Conservation (phyloP, 2,113 vertebrate species). For the Alosa alosa region DNA sequence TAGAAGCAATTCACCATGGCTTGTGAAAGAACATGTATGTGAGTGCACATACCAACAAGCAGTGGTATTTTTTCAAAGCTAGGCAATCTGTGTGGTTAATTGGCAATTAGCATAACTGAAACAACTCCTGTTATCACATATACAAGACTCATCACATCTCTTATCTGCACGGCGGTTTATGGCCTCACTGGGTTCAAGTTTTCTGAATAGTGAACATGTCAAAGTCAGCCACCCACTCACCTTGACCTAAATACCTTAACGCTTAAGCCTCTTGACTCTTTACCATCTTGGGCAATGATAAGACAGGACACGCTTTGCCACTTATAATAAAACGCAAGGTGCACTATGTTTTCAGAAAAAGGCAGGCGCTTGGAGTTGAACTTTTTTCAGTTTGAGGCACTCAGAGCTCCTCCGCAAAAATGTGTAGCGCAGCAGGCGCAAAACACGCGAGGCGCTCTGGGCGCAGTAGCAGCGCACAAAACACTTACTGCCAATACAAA, state of each 20-base stretch:
- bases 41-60: background rate
- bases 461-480: no score
- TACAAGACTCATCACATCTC: background rate
- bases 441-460: no score
- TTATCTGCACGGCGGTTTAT: background rate
- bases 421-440: no score
- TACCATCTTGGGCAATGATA: background rate
- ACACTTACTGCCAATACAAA: no score
- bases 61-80: background rate
- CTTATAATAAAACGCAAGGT: no score
- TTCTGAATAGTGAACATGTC: background rate
- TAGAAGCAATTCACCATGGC: background rate
- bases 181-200: background rate
- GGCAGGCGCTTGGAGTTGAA: no score
- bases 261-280: background rate
- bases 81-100: background rate
- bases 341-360: no score
- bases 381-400: no score
- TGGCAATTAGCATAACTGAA: background rate
- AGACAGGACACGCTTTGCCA: no score
- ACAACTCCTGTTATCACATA: background rate
- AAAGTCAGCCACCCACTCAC: conserved; percentile 31
- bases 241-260: conserved; percentile 46
- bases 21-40: no score
- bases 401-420: no score